Base-by-base conservation (phyloP, 2,888 invertebrate species). In the Anthophora plumipes region DNA sequence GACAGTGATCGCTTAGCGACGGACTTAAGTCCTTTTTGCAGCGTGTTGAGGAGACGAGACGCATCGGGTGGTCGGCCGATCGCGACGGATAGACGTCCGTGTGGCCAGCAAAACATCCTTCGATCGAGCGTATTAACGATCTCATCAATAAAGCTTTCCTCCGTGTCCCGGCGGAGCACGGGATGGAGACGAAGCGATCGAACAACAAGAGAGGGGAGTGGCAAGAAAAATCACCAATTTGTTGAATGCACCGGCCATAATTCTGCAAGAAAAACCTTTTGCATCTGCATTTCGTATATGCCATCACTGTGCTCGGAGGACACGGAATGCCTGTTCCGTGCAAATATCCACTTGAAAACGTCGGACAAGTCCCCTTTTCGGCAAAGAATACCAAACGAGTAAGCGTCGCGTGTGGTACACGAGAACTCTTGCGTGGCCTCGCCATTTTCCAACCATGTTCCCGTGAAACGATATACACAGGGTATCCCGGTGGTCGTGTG, bases 31-130 rank as follows among this genome's bases (percentile, higher is more conserved):
- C 76, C 83, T 88, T 88, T 88, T 87, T 85, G 87, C 76, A 74
- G 64, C 67, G 85, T 72, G 83, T 78, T 64, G 84, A 85, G 84
- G 84, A 83, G 88, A 88, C 88, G 85, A 77, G 75, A 81, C 92
- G 87, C 92, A 90, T 92, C 92, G 92, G 93, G 93, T 93, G 93
- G 93, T 93, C 93, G n/a, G 90, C 87, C 89, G 92, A 92, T 92
- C 92, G 92, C 91, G 92, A 91, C 89, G 90, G 92, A 92, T 92
- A 92, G 92, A 91, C 91, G 92, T 89, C 89, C 89, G 90, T 88
- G 87, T 84, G 83, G 77, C 63, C 82, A 66, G 82, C 90, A 89
- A 89, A 89, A 89, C 89, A 89, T 89, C 82, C 75, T 55, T 68
- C 85, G 90, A 89, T 91, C 91, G 86, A 89, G 89, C 91, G 92